Evolutionary conservation across 2,888 invertebrate species (phyloP).

Genomic region (Piscicola geometra): DNA sequence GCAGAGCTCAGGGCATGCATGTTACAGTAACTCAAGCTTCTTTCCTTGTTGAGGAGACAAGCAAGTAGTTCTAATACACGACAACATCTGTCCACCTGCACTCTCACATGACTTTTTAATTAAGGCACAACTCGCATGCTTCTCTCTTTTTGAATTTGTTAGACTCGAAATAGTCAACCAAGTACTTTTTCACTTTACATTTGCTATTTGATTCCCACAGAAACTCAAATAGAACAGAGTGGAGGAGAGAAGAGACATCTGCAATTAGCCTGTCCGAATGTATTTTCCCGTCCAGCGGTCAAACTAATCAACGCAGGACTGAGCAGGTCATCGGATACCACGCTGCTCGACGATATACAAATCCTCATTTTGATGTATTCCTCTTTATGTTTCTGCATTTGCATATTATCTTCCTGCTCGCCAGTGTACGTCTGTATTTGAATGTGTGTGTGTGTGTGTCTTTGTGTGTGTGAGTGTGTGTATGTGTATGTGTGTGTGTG

Average conservation of each 20-base stretch:
- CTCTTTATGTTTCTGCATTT: background rate
- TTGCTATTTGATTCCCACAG: too few species aligned
- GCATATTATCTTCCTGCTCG: slow-evolving; percentile 14
- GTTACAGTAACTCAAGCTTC: too few species aligned
- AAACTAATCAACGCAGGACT: slow-evolving; percentile 34
- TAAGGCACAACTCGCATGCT: too few species aligned
- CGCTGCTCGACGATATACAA: background rate
- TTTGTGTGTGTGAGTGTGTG: background rate
- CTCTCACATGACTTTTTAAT: too few species aligned
- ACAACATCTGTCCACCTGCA: too few species aligned
- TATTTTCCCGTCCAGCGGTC: slow-evolving; percentile 36
- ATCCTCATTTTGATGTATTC: slow-evolving; percentile 4
- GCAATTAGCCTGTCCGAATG: slow-evolving; percentile 33
- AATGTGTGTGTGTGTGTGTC: background rate
- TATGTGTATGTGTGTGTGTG: background rate
- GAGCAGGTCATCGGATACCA: slow-evolving; percentile 31
- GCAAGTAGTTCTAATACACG: too few species aligned
- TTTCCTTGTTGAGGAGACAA: too few species aligned
- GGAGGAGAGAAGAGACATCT: background rate
- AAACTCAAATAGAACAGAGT: too few species aligned
- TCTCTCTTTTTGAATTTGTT: too few species aligned
- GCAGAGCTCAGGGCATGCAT: too few species aligned
- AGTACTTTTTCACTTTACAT: too few species aligned
- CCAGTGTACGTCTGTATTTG: background rate
- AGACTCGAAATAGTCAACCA: too few species aligned